These are phyloP conservation scores for Trichonephila clavata DNA, from an alignment of 1,140 invertebrate genomes.

Conservation along the genomic window DNA sequence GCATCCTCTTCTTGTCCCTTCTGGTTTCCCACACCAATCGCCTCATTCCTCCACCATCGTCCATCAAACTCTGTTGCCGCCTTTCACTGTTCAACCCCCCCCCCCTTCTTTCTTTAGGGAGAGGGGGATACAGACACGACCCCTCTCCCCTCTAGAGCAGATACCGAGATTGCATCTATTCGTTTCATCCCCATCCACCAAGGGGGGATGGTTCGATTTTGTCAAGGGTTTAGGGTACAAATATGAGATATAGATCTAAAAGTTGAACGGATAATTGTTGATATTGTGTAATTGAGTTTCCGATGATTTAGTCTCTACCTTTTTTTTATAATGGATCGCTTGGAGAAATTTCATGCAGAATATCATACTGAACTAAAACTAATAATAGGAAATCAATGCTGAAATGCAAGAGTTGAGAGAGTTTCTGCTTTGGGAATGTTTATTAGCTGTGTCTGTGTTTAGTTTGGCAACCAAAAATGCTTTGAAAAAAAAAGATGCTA, in stretches of 20 bases:
- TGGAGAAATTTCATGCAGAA: not conserved
- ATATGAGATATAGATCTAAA: not conserved
- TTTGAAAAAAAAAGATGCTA: no score
- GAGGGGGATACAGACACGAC: not conserved
- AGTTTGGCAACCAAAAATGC: no score
- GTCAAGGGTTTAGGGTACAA: not conserved
- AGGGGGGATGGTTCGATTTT: not conserved
- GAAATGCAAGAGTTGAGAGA: no score
- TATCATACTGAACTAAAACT: not conserved
- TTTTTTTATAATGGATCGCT: not conserved
- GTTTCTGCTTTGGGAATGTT: no score
- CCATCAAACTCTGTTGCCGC: constrained; percentile 46
- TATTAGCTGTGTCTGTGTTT: no score
- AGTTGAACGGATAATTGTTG: not conserved
- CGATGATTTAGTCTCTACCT: not conserved
- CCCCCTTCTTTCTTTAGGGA: not conserved
- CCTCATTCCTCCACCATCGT: constrained; percentile 39
- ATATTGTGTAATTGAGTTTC: not conserved
- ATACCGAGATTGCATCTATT: constrained; percentile 52
- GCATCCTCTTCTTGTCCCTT: not conserved
- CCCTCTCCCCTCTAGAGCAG: not conserved
- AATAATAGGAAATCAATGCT: no score
- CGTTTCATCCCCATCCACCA: constrained; percentile 6
- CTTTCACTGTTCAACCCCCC: not conserved
- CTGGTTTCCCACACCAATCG: constrained; percentile 61